A percentile compares a stretch with the other conserved stretches of the same genome.
Conservation (phyloP, 2,797 vertebrate species). For the Petrocephalus sullivani region DNA sequence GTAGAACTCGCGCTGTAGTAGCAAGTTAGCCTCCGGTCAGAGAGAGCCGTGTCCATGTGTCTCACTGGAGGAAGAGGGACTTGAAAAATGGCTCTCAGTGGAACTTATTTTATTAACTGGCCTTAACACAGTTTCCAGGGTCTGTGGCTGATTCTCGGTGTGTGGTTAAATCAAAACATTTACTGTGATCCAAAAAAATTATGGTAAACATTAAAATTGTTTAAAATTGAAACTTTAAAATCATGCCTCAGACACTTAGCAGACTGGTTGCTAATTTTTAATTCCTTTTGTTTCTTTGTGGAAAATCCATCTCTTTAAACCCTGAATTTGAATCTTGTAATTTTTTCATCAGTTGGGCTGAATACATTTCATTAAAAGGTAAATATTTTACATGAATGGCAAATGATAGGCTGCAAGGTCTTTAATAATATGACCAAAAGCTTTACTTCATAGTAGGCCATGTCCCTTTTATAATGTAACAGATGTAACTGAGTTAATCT, state of each 20-base stretch:
- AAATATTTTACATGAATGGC: not conserved
- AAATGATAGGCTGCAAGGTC: not conserved
- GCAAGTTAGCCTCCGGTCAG: not conserved
- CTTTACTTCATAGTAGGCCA: not conserved
- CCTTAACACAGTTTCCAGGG: not conserved
- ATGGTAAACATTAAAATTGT: not conserved
- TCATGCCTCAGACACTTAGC: not conserved
- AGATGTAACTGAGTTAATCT: not conserved
- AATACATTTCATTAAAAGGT: not conserved
- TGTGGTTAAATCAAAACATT: not conserved
- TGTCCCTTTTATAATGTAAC: not conserved
- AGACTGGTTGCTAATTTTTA: not conserved
- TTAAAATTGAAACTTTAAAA: not conserved
- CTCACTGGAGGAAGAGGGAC: not conserved
- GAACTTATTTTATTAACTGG: not conserved
- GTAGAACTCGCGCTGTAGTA: not conserved
- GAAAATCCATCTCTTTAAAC: not conserved
- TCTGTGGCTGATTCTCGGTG: not conserved
- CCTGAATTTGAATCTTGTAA: not conserved
- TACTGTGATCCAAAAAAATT: not conserved
- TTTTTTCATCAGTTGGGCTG: not conserved
- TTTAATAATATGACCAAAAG: not conserved
- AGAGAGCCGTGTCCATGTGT: not conserved
- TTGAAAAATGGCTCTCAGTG: not conserved
- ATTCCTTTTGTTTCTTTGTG: not conserved